Base-by-base conservation (phyloP, 2,888 invertebrate species). In the Machimus atricapillus region DNA sequence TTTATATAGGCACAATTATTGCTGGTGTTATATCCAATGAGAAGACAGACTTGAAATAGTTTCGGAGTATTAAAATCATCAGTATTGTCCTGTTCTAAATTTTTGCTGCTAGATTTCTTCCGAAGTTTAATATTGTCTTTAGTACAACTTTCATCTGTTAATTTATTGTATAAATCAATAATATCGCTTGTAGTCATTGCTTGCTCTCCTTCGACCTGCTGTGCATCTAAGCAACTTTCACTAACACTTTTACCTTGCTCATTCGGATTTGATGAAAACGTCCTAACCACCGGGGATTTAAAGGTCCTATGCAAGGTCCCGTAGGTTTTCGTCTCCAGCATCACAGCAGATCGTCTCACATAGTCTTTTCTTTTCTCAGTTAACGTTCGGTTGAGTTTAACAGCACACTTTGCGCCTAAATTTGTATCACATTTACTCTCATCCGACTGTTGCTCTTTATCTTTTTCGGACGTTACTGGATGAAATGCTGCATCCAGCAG, bases 1-100 rank as follows among this genome's bases (percentile, higher is more conserved):
- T 96, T 96, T 87, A 96, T 94, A 90, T 96, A 96, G 2, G 96
- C 95, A 90, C 94, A 93, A 77, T 94, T 94, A 0, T 93, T 94
- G 92, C 94, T 94, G 90, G 94, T 93, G 89, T 95, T 95, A 88
- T 95, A 92, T 0, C 96, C 96, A 40, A 96, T 95, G 87, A 96
- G 92, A 14, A 96, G 90, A 89, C 96, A 95, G 56, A 95, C 94
- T 90, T 96, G 95, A 90, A 96, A 96, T 81, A 96, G 90, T 7
- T 94, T 91, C 76, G 87, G 87, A 79, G 86, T 58, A 76, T 85
- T 77, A 85, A 40, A 66, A 58, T 81, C 85, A 73, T 85, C 46
- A 16, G 16, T 74, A n/a, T 23, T n/a, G 34, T n/a, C 34, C 27
- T 34, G 34, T 78, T 78, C 86, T 58, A 34, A 8, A 23, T n/a